These are phyloP conservation scores for Petroica traversi DNA, from an alignment of 2,113 vertebrate species.

Conservation along the genomic window DNA sequence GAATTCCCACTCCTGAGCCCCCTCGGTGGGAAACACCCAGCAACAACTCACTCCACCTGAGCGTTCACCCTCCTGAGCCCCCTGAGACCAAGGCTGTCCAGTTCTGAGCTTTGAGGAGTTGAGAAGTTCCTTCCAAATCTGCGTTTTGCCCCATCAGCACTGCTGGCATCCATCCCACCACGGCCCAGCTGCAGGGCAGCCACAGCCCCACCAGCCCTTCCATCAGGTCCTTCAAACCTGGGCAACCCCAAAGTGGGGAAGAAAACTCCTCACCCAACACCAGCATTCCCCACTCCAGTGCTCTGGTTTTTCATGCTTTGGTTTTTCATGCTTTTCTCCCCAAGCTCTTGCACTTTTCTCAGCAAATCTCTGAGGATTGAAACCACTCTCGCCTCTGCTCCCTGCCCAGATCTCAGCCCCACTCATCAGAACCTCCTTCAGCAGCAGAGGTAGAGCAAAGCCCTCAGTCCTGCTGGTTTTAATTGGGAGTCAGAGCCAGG, in stretches of 20 bases:
- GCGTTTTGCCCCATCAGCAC: neutral
- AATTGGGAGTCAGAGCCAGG: neutral
- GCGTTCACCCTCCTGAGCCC: too few species aligned
- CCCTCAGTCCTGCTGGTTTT: neutral
- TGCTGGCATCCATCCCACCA: neutral
- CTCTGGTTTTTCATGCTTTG: too few species aligned
- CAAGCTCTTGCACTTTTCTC: neutral
- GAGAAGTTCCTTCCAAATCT: neutral
- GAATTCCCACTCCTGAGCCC: neutral
- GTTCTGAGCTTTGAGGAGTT: neutral
- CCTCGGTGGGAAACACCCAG: neutral
- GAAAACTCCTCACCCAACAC: neutral
- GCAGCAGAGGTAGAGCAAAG: neutral
- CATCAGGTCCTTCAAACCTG: neutral
- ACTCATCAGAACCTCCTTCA: neutral
- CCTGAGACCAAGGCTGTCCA: accelerated
- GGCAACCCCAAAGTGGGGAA: neutral
- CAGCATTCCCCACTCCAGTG: neutral
- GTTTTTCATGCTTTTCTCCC: neutral
- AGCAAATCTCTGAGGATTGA: neutral
- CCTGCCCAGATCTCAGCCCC: neutral
- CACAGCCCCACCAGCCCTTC: neutral
- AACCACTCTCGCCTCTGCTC: neutral
- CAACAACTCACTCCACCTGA: neutral
- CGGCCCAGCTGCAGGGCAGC: accelerated